Conservation (phyloP, 2,113 vertebrate genomes). For the Trachemys scripta region DNA sequence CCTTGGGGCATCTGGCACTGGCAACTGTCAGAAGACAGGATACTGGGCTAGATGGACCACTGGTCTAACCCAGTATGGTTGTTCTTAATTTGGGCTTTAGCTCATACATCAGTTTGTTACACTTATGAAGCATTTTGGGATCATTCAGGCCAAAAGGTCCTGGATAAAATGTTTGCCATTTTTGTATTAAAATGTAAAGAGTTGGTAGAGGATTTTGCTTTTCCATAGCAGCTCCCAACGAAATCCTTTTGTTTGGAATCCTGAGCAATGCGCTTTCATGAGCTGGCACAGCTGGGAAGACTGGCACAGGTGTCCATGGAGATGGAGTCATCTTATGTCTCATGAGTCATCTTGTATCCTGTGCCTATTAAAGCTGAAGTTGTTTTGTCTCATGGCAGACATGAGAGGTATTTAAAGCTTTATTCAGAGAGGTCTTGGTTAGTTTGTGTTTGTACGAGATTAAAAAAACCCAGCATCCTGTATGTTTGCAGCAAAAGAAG, state of each 20-base stretch:
- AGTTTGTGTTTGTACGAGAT: conserved; percentile 39
- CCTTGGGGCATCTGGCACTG: no score
- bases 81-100: no score
- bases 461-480: conserved; percentile 34
- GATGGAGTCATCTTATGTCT: conserved; percentile 46
- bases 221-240: background rate
- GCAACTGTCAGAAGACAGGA: no score
- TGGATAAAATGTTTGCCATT: background rate
- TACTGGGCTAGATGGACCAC: no score
- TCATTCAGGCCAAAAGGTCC: background rate
- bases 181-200: background rate
- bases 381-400: conserved; percentile 65
- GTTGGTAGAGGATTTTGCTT: background rate
- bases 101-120: background rate
- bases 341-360: conserved; percentile 61
- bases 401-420: conserved; percentile 51
- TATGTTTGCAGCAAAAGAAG: background rate
- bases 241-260: background rate
- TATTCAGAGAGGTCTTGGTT: conserved; percentile 34
- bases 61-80: no score
- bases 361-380: conserved; percentile 53
- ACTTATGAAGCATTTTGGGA: background rate
- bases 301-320: background rate
- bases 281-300: background rate
- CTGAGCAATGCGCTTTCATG: background rate